Conservation (phyloP, 64 coral and sea anemone genomes). For the Porites lutea region DNA sequence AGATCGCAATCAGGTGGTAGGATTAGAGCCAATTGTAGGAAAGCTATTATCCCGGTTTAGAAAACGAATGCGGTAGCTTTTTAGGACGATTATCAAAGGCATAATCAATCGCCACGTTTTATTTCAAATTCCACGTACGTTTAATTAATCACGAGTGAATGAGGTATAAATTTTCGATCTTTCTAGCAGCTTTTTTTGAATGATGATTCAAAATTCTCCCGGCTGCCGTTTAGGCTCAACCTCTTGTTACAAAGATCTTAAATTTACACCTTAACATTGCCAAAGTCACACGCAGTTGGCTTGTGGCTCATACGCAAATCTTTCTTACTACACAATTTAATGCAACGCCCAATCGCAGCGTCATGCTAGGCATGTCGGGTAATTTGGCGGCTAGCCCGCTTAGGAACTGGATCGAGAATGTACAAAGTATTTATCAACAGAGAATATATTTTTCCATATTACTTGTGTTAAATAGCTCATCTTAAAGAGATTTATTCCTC, state of each 20-base stretch:
- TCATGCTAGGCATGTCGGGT: slow-evolving; percentile 61
- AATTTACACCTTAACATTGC: too few relatives aligned
- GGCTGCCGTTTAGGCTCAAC: too few relatives aligned
- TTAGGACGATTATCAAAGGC: too few relatives aligned
- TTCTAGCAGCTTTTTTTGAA: not conserved
- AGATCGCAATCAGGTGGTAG: too few relatives aligned
- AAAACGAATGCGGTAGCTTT: not conserved
- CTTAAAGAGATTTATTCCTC: not conserved
- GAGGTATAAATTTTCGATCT: not conserved
- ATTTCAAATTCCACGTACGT: too few relatives aligned
- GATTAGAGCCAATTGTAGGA: not conserved
- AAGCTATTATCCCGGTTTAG: not conserved
- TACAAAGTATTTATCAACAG: slow-evolving; percentile 38
- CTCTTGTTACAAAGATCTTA: too few relatives aligned
- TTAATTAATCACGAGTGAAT: not conserved
- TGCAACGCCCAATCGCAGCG: not conserved
- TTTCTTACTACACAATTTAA: not conserved
- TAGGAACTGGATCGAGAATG: slow-evolving; percentile 20
- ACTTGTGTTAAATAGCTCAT: not conserved
- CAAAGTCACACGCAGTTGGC: too few relatives aligned
- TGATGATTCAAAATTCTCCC: too few relatives aligned
- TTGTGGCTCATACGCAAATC: not conserved
- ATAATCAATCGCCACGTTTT: too few relatives aligned
- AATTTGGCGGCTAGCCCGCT: slow-evolving; percentile 49
- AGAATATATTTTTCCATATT: slow-evolving; percentile 63